Evolutionary conservation across 2,888 invertebrate genomes (phyloP).

Genomic region (Halictus ligatus): DNA sequence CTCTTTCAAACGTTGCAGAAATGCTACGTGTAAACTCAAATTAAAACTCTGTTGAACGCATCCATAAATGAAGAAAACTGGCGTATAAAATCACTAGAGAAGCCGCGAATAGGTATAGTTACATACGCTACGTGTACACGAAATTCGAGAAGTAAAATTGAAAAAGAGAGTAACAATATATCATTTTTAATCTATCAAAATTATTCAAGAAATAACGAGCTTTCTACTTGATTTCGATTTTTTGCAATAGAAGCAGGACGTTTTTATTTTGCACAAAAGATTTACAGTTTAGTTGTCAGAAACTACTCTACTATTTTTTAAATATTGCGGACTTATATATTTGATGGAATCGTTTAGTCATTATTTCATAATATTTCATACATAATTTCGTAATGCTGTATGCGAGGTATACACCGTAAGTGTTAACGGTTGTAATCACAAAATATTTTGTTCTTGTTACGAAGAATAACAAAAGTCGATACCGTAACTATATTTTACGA

Average conservation of each 20-base stretch:
- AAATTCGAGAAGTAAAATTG: neutral
- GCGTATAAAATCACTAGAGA: neutral
- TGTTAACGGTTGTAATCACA: neutral
- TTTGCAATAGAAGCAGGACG: neutral
- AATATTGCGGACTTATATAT: neutral
- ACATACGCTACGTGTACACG: neutral
- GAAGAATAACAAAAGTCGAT: neutral
- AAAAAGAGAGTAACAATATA: neutral
- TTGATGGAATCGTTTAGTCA: too few species aligned
- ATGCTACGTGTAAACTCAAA: neutral
- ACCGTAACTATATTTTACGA: neutral
- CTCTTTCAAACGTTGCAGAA: neutral
- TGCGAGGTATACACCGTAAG: neutral
- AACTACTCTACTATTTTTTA: neutral
- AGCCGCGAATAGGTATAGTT: neutral
- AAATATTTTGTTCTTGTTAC: neutral
- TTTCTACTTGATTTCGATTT: neutral
- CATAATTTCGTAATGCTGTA: neutral
- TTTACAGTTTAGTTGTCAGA: neutral
- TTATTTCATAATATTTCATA: too few species aligned
- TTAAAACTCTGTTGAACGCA: neutral
- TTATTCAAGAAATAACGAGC: neutral
- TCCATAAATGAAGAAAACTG: too few species aligned
- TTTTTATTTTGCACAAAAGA: neutral
- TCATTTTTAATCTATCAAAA: neutral